Evolutionary conservation across 1,140 invertebrate species (phyloP).

Genomic region (Hyles vespertilio): DNA sequence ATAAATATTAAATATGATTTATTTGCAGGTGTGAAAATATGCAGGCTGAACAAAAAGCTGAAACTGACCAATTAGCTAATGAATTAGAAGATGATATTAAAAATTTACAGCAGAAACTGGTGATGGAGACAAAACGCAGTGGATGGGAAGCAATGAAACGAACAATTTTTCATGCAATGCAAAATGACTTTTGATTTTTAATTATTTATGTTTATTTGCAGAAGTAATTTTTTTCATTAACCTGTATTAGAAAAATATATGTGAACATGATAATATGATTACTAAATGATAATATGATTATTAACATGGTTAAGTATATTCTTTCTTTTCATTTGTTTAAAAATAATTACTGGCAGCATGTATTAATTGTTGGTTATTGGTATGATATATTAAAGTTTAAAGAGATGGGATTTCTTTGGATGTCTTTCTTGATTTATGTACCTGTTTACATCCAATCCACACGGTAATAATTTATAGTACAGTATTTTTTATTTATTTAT

Average conservation of each 20-base stretch:
- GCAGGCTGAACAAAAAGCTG: constrained; percentile 39
- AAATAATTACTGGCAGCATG: too few species aligned
- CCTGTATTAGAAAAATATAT: too few species aligned
- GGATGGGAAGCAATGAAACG: constrained; percentile 42
- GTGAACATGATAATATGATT: constrained; percentile 6
- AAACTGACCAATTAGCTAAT: constrained; percentile 43
- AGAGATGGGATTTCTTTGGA: too few species aligned
- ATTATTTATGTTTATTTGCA: neutral
- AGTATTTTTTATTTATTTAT: neutral
- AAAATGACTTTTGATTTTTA: constrained; percentile 45
- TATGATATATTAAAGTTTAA: too few species aligned
- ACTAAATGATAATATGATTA: neutral
- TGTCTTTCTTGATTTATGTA: too few species aligned
- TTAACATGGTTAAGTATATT: too few species aligned
- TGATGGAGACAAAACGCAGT: constrained; percentile 51
- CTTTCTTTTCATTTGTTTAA: too few species aligned
- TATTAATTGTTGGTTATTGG: too few species aligned
- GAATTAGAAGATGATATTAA: constrained; percentile 51
- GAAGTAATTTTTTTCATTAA: too few species aligned
- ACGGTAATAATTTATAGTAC: too few species aligned
- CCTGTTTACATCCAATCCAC: too few species aligned
- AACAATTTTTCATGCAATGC: constrained; percentile 52
- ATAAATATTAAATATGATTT: neutral
- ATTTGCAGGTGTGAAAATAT: constrained; percentile 42
- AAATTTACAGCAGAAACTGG: constrained; percentile 50